A percentile compares a stretch with the other conserved stretches of the same genome.
phyloP scores from a whole-genome alignment of 2,797 vertebrate species.

The Characodon lateralis region DNA sequence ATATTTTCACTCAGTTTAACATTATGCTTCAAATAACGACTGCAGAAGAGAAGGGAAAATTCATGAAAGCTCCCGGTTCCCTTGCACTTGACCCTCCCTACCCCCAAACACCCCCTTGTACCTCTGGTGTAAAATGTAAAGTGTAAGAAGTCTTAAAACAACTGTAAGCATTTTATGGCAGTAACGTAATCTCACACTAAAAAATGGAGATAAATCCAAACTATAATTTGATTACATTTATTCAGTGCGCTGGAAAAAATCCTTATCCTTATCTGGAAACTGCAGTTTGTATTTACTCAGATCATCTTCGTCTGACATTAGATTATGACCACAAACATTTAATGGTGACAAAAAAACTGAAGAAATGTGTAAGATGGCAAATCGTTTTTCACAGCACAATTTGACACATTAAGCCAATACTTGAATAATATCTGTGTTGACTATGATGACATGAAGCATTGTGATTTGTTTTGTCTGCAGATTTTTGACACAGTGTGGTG shows the following conservation, averaged over 20 bases:
- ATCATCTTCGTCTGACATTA: no score
- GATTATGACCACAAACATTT: no score
- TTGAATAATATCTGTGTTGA: background rate
- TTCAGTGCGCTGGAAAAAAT: background rate
- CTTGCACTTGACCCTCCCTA: background rate
- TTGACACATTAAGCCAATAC: no score
- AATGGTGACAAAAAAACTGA: no score
- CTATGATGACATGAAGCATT: background rate
- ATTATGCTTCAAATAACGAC: background rate
- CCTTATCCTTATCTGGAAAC: no score
- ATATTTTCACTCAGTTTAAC: background rate
- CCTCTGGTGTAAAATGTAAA: no score
- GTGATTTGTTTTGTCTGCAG: constrained; percentile 39
- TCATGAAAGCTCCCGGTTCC: background rate
- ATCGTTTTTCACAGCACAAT: no score
- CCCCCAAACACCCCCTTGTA: no score
- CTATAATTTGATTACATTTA: background rate
- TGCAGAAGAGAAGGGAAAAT: background rate
- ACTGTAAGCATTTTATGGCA: no score
- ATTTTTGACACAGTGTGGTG: constrained; percentile 43
- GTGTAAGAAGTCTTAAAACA: no score
- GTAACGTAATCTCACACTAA: background rate
- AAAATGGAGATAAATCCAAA: background rate
- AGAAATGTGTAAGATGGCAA: no score
- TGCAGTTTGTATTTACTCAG: no score